Conservation (phyloP, 2,113 vertebrate species). For the Monopterus albus region DNA sequence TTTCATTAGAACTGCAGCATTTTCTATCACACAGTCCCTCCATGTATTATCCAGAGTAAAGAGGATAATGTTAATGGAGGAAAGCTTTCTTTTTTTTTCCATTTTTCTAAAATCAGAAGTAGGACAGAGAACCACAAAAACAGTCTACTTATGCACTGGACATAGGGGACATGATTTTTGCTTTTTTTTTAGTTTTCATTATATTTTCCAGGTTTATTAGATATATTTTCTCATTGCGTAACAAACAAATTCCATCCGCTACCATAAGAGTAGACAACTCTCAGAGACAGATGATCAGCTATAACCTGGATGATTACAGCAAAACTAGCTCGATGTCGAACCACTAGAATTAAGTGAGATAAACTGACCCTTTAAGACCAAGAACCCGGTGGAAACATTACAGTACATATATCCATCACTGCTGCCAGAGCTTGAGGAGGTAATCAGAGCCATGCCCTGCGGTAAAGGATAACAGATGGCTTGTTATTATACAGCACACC, state of each 20-base stretch:
- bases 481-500: background rate
- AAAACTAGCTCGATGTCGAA: background rate
- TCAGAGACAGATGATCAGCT: background rate
- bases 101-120: no score
- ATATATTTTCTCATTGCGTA: background rate
- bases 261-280: background rate
- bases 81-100: no score
- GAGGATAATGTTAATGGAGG: background rate
- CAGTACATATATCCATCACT: background rate
- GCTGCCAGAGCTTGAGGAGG: background rate
- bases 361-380: background rate
- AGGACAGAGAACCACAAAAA: no score
- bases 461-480: conserved; percentile 43
- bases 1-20: background rate
- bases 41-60: no score
- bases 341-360: background rate
- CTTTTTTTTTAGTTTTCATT: background rate
- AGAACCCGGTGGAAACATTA: background rate
- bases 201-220: background rate
- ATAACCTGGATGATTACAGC: background rate
- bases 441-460: conserved; percentile 21
- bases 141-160: no score
- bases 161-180: background rate
- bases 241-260: background rate
- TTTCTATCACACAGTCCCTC: background rate